These are phyloP conservation scores for Haliclona indistincta DNA, from an alignment of 37 sponge, comb jelly and placozoan species.

Conservation along the genomic window DNA sequence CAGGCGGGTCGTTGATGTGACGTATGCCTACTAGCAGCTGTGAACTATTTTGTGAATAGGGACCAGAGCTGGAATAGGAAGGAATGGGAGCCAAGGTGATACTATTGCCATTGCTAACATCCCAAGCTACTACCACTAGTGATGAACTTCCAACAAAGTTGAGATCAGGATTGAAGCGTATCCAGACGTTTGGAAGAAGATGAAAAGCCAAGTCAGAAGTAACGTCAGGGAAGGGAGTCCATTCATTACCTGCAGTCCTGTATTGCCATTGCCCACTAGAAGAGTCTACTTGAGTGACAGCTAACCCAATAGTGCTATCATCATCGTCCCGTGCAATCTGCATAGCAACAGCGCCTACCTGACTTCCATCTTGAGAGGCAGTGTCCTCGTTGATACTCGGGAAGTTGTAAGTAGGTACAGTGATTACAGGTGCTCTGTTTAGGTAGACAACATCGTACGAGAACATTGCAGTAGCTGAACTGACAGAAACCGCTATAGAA, in stretches of 20 bases:
- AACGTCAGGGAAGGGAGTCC: conserved; percentile 26
- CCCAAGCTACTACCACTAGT: conserved; percentile 39
- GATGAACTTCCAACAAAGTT: conserved; percentile 25
- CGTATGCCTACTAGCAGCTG: conserved; percentile 7
- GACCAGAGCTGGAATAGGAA: conserved; percentile 23
- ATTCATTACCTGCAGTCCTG: too few species aligned
- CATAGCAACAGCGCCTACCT: conserved; percentile 3
- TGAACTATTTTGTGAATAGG: conserved; percentile 26
- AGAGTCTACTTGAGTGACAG: conserved; percentile 1
- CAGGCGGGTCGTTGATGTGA: conserved; percentile 48
- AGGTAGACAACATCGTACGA: conserved; percentile 39
- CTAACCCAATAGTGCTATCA: conserved; percentile 21
- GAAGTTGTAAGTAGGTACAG: background rate
- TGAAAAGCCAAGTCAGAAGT: conserved; percentile 7
- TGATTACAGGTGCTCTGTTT: conserved; percentile 54
- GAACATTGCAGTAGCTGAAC: conserved; percentile 24
- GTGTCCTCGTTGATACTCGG: conserved; percentile 46
- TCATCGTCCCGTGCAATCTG: conserved; percentile 28
- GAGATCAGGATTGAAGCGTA: conserved; percentile 33
- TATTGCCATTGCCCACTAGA: conserved; percentile 57
- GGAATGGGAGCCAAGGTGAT: too few species aligned
- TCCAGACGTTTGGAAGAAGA: background rate
- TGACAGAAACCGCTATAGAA: conserved; percentile 20
- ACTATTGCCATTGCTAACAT: conserved; percentile 8
- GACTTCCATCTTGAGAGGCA: background rate